phyloP scores from a whole-genome alignment of 2,797 vertebrate species.

The Coreius guichenoti region DNA sequence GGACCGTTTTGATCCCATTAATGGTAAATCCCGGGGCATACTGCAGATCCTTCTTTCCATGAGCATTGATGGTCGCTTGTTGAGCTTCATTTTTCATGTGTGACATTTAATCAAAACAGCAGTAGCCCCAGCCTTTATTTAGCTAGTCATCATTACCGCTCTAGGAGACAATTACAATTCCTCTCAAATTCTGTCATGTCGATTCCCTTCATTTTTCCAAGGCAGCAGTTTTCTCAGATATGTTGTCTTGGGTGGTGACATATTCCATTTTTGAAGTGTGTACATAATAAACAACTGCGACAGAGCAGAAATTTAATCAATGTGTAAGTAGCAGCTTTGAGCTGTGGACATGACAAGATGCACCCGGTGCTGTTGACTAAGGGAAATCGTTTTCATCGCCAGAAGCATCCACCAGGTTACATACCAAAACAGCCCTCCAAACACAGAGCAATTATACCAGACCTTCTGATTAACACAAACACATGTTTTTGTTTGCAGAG shows the following conservation, averaged over 20 bases:
- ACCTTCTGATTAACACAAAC: conserved; percentile 70
- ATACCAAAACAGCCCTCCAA: conserved; percentile 65
- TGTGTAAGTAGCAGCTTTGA: conserved; percentile 61
- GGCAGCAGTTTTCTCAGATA: conserved; percentile 60
- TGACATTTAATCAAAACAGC: conserved; percentile 64
- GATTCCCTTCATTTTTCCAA: conserved; percentile 26
- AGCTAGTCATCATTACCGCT: conserved; percentile 64
- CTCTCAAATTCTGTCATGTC: conserved; percentile 65
- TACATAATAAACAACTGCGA: conserved; percentile 68
- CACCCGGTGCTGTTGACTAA: conserved; percentile 68
- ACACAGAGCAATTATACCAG: conserved; percentile 67
- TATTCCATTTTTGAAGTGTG: conserved; percentile 61
- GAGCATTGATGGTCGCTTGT: conserved; percentile 42
- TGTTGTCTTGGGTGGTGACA: conserved; percentile 51
- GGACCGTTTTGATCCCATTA: conserved; percentile 24
- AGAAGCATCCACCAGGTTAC: conserved; percentile 65
- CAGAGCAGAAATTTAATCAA: conserved; percentile 70
- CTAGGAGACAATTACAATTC: conserved; percentile 69
- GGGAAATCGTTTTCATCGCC: conserved; percentile 66
- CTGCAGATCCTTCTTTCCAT: conserved; percentile 37
- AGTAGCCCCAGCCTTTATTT: conserved; percentile 62
- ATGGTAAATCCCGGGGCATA: conserved; percentile 45
- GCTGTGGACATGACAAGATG: conserved; percentile 61
- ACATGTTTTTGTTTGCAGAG: conserved; percentile 63
- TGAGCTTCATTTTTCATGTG: conserved; percentile 55